A percentile compares a stretch with the other conserved stretches of the same genome.
phyloP scores from a whole-genome alignment of 2,113 vertebrate genomes.

The Xiphophorus hellerii region DNA sequence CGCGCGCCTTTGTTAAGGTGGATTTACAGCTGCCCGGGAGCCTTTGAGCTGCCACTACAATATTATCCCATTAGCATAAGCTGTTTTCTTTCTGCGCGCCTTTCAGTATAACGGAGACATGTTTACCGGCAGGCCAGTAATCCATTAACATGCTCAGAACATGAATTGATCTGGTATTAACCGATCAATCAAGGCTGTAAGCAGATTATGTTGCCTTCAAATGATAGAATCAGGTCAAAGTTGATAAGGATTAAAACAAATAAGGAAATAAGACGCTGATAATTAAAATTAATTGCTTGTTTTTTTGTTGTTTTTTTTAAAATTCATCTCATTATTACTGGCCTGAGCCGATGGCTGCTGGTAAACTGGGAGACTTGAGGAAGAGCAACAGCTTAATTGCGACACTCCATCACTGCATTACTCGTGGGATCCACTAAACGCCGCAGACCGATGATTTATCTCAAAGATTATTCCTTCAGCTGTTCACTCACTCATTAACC shows the following conservation, averaged over 20 bases:
- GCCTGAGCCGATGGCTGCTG: slow-evolving; percentile 20
- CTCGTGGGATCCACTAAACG: slow-evolving; percentile 13
- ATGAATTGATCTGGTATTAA: slow-evolving; percentile 33
- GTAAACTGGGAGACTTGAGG: slow-evolving; percentile 1
- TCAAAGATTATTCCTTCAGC: slow-evolving; percentile 13
- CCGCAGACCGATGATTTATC: slow-evolving; percentile 13
- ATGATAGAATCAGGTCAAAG: not conserved
- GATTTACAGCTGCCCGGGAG: slow-evolving; percentile 63
- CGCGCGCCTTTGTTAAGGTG: slow-evolving; percentile 50
- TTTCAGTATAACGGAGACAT: slow-evolving; percentile 42
- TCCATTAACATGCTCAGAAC: slow-evolving; percentile 59
- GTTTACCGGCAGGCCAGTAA: slow-evolving; percentile 60
- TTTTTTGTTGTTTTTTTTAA: not conserved
- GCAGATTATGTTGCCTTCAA: slow-evolving; percentile 17
- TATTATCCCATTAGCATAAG: slow-evolving; percentile 65
- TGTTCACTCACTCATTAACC: slow-evolving; percentile 30
- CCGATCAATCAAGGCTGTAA: slow-evolving; percentile 40
- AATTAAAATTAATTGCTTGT: not conserved
- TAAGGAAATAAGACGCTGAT: not conserved
- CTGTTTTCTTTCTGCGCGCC: slow-evolving; percentile 43
- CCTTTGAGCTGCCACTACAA: slow-evolving; percentile 49
- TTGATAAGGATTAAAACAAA: not conserved
- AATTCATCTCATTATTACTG: not conserved
- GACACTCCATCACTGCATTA: slow-evolving; percentile 22
- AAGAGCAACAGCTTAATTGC: slow-evolving; percentile 20